phyloP scores from a whole-genome alignment of 2,888 invertebrate species.

The Agrotis exclamationis region DNA sequence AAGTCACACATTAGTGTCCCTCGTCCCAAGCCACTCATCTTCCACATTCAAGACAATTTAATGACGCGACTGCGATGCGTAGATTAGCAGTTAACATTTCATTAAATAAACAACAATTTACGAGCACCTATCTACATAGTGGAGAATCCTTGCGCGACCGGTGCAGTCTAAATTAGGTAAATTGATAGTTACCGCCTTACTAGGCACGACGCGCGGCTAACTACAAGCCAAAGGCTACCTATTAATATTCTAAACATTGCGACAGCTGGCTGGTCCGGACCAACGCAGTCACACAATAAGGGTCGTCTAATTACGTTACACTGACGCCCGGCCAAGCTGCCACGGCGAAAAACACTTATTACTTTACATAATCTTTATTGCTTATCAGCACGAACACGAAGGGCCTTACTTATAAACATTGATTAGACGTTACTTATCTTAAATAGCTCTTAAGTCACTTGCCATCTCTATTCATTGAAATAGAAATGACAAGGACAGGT shows the following conservation, averaged over 20 bases:
- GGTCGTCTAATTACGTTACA: conserved; percentile 59
- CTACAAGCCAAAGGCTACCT: conserved; percentile 56
- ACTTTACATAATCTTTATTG: conserved; percentile 66
- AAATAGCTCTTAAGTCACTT: no score
- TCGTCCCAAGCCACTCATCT: conserved; percentile 41
- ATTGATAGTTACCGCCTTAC: conserved; percentile 52
- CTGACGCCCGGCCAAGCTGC: conserved; percentile 42
- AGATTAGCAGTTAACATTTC: conserved; percentile 56
- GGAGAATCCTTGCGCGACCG: conserved; percentile 35
- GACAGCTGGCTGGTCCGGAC: conserved; percentile 55
- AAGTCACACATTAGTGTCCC: conserved; percentile 34
- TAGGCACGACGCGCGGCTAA: conserved; percentile 31
- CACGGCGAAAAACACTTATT: conserved; percentile 63
- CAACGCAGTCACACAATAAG: conserved; percentile 55
- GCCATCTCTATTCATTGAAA: no score
- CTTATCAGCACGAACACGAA: conserved; percentile 66
- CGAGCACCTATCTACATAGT: conserved; percentile 43
- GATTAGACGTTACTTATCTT: no score
- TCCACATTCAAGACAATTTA: conserved; percentile 50
- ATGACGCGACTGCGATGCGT: conserved; percentile 49
- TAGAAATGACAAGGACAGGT: no score
- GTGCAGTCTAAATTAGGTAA: conserved; percentile 56
- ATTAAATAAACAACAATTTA: conserved; percentile 59
- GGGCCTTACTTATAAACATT: no score
- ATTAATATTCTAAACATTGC: conserved; percentile 60